Evolutionary conservation across 30 jellyfish, hydroid and myxozoan genomes (phyloP), one percentile per base, ranked within the genome.

Genomic region (Pseudorhiza aurosa): DNA sequence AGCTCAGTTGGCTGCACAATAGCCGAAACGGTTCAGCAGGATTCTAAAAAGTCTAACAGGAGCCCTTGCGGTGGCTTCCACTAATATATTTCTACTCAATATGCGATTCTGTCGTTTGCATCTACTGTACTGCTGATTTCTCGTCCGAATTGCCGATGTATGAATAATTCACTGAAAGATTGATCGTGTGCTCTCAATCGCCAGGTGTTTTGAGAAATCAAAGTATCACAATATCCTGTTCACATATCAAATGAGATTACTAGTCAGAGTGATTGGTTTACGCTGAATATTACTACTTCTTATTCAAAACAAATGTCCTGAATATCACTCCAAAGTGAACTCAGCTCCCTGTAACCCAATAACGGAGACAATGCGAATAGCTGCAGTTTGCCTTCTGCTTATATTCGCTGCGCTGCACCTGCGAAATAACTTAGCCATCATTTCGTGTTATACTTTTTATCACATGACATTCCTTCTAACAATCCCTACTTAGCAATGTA

Each of bases 191-290:
- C 74, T 27, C 56, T 77, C 68, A 63, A 21, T 22, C 15, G 82
- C 90, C 90, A 77, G 90, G 69, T 77, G 90, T 77, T 63, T 59
- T 11, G 71, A 11, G n/a, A 77, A 77, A 77, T 77, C 90, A 32
- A 74, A 64, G 82, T 77, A 65, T 77, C 90, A 77, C 82, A 60
- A 77, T 77, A 75, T 62, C 78, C 46, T 60, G 68, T 76, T 42
- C 80, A 31, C 51, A 24, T 18, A 18, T 8, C 88, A 76, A 76
- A 76, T 58, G 68, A 72, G 88, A 76, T 76, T 76, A 76, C 68
- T 4, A 55, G 26, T 21, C 11, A 44, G 30, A 27, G 64, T 65
- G 87, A 57, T 25, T 31, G 87, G 77, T 57, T 73, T 73, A 73
- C 53, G 75, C 21, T n/a, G 30, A 19, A 67, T 73, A 33, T 53